Conservation (phyloP, 2,113 vertebrate genomes). For the Prionailurus bengalensis region DNA sequence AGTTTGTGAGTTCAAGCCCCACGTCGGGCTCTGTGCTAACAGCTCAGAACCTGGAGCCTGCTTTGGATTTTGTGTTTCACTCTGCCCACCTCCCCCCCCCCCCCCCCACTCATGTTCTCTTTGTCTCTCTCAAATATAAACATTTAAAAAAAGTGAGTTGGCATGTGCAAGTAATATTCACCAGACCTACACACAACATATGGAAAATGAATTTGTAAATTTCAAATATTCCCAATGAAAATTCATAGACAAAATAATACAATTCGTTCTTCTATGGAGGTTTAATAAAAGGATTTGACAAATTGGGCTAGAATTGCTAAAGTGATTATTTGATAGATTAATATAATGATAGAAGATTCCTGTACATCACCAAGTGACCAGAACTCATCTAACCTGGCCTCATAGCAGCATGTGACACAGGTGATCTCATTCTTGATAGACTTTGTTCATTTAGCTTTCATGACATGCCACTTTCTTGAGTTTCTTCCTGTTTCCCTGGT, state of each 20-base stretch:
- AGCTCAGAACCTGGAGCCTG: too few species aligned
- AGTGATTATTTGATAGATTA: background rate
- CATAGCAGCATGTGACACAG: background rate
- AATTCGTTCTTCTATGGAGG: background rate
- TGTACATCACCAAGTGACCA: background rate
- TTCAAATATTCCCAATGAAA: constrained; percentile 29
- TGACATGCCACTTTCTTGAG: background rate
- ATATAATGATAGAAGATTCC: background rate
- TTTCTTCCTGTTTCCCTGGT: background rate
- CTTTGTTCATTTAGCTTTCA: background rate
- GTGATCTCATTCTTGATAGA: background rate
- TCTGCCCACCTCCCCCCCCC: too few species aligned
- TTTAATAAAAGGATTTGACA: background rate
- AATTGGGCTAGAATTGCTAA: background rate
- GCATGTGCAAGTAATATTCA: background rate
- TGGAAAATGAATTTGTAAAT: background rate
- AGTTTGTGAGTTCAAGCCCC: too few species aligned
- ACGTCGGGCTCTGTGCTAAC: too few species aligned
- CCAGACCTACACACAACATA: background rate
- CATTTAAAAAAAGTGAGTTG: background rate
- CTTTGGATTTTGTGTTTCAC: too few species aligned
- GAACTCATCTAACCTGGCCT: background rate
- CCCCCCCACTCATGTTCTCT: too few species aligned
- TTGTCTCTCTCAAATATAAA: too few species aligned
- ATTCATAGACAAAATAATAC: background rate